Evolutionary conservation across 2,888 invertebrate genomes (phyloP).

Genomic region (Dascillus cervinus): DNA sequence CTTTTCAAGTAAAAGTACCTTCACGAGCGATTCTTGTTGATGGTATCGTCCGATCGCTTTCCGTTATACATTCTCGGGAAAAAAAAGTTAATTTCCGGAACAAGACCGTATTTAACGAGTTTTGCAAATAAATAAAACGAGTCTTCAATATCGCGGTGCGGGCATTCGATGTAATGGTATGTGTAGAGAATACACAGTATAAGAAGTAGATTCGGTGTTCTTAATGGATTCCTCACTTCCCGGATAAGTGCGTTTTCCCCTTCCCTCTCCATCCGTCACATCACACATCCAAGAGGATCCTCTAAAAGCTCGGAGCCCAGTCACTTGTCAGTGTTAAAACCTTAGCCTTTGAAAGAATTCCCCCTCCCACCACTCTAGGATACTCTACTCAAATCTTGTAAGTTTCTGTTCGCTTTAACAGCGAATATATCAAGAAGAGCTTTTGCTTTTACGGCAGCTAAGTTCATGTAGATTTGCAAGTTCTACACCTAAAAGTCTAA

Average conservation of each 20-base stretch:
- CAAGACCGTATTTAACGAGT: no score
- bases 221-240: constrained; percentile 35
- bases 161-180: neutral
- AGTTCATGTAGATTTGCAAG: constrained; percentile 29
- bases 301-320: constrained; percentile 31
- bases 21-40: no score
- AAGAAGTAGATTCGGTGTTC: constrained; percentile 28
- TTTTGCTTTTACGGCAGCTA: constrained; percentile 27
- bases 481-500: constrained; percentile 24
- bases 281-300: constrained; percentile 27
- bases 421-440: constrained; percentile 29
- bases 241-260: constrained; percentile 32
- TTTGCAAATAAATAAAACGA: no score
- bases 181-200: constrained; percentile 27
- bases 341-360: constrained; percentile 31
- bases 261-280: constrained; percentile 24
- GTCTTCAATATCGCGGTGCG: no score
- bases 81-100: no score
- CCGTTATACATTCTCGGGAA: no score
- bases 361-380: constrained; percentile 23
- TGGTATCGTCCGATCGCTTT: no score
- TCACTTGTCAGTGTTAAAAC: constrained; percentile 32
- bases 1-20: no score
- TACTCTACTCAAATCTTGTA: constrained; percentile 32
- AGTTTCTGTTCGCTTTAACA: constrained; percentile 33